Base-by-base conservation (phyloP, 1,140 invertebrate species). In the Euwallacea similis region DNA sequence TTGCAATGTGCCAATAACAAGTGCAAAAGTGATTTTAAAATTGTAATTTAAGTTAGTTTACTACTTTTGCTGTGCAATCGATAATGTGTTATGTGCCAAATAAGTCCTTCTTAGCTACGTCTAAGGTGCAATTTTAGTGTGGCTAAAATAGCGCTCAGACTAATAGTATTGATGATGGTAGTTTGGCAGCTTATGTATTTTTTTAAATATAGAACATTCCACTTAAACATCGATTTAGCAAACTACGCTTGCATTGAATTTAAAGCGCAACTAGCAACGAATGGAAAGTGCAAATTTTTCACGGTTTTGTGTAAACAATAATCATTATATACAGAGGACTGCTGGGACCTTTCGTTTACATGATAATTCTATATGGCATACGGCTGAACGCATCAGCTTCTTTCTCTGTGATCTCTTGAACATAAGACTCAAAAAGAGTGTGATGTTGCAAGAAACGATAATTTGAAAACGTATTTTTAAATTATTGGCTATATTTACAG, bases 321-420 rank as follows among this genome's bases (percentile, higher is more conserved):
- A 44, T 65, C 62, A 55, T 54, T 69, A 44, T 65, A 59, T 61
- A 67, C 10, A 8, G 54, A 15, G 16, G 9, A n/a, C 61, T 46
- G 56, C 59, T 64, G 42, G 46, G 70, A 47, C 63, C n/a, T 50
- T 69, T 56, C 41, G 33, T 42, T 65, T 58, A 69, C 16, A 47
- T 61, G 11, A 46, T 55, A 46, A 33, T 54, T 55, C 10, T 7
- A 42, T 42, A 42, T 13, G 16, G 11, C 42, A 43, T 16, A 41
- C n/a, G 6, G 42, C 10, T 16, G n/a, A 61, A 42, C 11, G 41
- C 42, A n/a, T 69, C 50, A 56, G 68, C 67, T 47, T 64, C 47
- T 59, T 77, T 78, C 80, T 79, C 80, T 81, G 80, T 81, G 80
- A 81, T 81, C 80, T 81, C 80, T 63, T 79, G 67, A 76, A 72